These are phyloP conservation scores for Brachirus orientalis DNA, from an alignment of 2,113 vertebrate genomes.

Conservation along the genomic window DNA sequence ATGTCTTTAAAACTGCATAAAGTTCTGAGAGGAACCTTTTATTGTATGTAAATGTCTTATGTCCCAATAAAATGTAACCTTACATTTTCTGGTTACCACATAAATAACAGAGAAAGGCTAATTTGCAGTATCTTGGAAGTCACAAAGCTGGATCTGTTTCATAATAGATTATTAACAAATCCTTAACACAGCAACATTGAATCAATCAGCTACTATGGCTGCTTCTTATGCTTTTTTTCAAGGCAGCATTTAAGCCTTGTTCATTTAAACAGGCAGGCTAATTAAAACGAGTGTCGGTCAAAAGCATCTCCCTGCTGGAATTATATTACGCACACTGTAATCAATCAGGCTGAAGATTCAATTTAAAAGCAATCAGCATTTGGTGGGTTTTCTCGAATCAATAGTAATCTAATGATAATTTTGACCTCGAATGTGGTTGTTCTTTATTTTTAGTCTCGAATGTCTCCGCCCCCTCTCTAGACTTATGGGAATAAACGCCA, in stretches of 20 bases:
- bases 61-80: too few relatives aligned
- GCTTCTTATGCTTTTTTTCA: constrained; percentile 24
- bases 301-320: constrained; percentile 54
- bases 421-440: constrained; percentile 66
- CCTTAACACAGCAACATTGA: too few relatives aligned
- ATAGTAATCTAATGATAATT: constrained; percentile 82
- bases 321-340: constrained; percentile 69
- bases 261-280: constrained; percentile 61
- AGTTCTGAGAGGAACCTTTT: too few relatives aligned
- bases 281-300: constrained; percentile 78
- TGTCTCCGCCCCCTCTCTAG: constrained; percentile 25
- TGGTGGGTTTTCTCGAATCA: constrained; percentile 71
- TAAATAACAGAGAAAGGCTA: background rate
- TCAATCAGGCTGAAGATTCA: constrained; percentile 79
- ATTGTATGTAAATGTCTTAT: too few relatives aligned
- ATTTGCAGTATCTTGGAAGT: background rate
- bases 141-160: constrained; percentile 20
- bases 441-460: constrained; percentile 58
- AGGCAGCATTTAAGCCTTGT: constrained; percentile 42
- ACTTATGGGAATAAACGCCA: constrained; percentile 28
- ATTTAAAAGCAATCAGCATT: constrained; percentile 83
- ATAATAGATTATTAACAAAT: constrained; percentile 17
- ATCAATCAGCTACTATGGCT: constrained; percentile 17
- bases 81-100: background rate
- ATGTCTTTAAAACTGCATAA: too few relatives aligned